A percentile compares a stretch with the other conserved stretches of the same genome.
phyloP scores from a whole-genome alignment of 2,797 vertebrate genomes.

The Molossus alvarezi region DNA sequence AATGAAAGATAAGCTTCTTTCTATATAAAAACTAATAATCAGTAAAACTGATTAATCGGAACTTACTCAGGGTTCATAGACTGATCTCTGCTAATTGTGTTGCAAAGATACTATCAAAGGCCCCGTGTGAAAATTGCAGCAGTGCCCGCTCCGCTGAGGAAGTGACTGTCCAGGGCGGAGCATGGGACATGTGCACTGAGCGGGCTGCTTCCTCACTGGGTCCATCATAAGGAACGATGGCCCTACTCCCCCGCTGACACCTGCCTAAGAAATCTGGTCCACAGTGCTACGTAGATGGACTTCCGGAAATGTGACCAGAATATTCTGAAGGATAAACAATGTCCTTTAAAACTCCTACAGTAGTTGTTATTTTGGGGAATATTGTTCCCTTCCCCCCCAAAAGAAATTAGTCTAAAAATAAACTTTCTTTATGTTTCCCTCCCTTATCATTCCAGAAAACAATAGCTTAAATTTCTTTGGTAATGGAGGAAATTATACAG shows the following conservation, averaged over 20 bases:
- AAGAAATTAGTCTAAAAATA: neutral
- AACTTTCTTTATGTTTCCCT: neutral
- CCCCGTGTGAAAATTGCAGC: accelerated
- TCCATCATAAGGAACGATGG: neutral
- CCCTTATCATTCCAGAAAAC: neutral
- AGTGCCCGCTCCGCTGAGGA: no score
- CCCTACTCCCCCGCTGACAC: neutral
- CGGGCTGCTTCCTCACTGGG: neutral
- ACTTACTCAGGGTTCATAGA: neutral
- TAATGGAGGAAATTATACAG: neutral
- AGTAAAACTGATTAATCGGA: neutral
- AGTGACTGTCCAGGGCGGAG: neutral
- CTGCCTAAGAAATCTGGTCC: neutral
- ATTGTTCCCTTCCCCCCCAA: neutral
- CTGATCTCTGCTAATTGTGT: no score
- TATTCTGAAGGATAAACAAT: neutral
- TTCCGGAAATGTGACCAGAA: neutral
- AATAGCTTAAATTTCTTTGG: neutral
- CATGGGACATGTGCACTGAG: no score
- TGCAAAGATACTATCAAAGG: accelerated
- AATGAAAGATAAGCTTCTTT: neutral
- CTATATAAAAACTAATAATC: neutral
- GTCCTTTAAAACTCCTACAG: neutral
- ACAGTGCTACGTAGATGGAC: neutral
- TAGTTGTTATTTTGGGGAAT: neutral